phyloP scores from a whole-genome alignment of 2,888 invertebrate species.

The Dendrolimus houi region DNA sequence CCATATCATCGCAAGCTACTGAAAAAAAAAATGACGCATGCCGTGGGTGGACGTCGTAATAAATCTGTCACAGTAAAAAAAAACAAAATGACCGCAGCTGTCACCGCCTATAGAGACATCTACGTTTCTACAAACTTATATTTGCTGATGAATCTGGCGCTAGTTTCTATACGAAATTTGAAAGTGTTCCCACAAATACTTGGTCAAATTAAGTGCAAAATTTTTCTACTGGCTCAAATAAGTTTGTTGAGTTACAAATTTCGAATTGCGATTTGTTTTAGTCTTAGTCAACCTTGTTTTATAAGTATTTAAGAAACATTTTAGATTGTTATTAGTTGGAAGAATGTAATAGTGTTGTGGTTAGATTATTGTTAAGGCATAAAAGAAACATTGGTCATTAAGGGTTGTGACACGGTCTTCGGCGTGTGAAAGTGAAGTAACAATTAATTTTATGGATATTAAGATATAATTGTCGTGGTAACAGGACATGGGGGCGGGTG shows the following conservation, averaged over 20 bases:
- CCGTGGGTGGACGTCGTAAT: constrained; percentile 44
- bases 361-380: constrained; percentile 1
- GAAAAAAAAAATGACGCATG: background rate
- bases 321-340: background rate
- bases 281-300: background rate
- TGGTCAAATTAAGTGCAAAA: background rate
- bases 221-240: background rate
- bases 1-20: background rate
- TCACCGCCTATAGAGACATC: constrained; percentile 61
- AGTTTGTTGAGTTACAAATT: background rate
- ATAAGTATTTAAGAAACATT: background rate
- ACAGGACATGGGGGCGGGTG: constrained; percentile 48
- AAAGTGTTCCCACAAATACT: background rate
- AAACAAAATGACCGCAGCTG: constrained; percentile 62
- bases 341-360: background rate
- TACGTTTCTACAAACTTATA: constrained; percentile 20
- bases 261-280: background rate
- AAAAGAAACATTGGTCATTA: constrained; percentile 42
- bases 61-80: constrained; percentile 32
- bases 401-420: constrained; percentile 35
- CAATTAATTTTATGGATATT: constrained; percentile 67
- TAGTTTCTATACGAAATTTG: background rate
- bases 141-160: constrained; percentile 2
- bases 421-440: constrained; percentile 53
- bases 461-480: constrained; percentile 65